These are phyloP conservation scores for Anabacerthia variegaticeps DNA, from an alignment of 2,797 vertebrate species.

Conservation along the genomic window DNA sequence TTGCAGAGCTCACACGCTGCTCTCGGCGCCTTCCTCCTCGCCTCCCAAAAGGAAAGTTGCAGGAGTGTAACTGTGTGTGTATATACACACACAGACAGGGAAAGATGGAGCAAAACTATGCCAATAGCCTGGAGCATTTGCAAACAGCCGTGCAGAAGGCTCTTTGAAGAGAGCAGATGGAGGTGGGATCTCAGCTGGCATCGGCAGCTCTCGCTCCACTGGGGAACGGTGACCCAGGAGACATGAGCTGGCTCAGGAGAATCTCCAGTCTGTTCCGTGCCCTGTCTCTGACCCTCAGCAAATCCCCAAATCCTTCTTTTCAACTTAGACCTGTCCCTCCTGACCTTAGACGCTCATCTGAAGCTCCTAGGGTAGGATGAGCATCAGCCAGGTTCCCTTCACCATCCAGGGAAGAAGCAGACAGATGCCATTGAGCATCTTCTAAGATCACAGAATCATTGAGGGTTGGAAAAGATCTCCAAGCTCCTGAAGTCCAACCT, in stretches of 20 bases:
- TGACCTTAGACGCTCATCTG: not conserved
- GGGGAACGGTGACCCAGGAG: not conserved
- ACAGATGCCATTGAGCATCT: not conserved
- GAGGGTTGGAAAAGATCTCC: not conserved
- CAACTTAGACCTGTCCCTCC: not conserved
- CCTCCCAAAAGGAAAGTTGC: not conserved
- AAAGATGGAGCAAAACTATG: not conserved
- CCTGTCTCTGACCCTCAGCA: not conserved
- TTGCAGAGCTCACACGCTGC: not conserved
- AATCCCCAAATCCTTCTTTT: not conserved
- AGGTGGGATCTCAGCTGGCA: not conserved
- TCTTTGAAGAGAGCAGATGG: slow-evolving; percentile 3
- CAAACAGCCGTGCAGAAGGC: slow-evolving; percentile 43
- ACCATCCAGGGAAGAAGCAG: fast-evolving
- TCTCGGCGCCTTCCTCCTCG: not conserved
- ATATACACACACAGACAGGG: not conserved
- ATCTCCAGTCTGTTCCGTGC: not conserved
- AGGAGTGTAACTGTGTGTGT: not conserved
- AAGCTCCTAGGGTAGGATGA: not conserved
- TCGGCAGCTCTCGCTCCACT: fast-evolving
- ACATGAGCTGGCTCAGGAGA: not conserved
- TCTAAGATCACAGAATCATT: not conserved
- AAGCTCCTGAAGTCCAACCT: not conserved
- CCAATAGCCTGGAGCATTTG: slow-evolving; percentile 56
- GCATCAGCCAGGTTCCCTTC: not conserved